Evolutionary conservation across 2,113 vertebrate species (phyloP).

Genomic region (Phrynosoma blainvillii): DNA sequence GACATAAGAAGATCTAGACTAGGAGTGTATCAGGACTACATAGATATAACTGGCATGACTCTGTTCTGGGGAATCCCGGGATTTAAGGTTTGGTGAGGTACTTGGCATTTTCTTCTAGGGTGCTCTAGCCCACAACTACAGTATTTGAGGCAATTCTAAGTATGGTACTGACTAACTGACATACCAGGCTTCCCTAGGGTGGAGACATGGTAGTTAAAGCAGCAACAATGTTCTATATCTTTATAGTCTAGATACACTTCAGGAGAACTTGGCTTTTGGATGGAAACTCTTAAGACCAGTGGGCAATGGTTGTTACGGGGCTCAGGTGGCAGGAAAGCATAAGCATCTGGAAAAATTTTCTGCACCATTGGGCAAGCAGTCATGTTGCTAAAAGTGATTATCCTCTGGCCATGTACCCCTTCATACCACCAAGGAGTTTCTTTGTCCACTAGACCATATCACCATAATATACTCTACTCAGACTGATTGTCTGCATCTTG

Average conservation of each 20-base stretch:
- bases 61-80: too few species aligned
- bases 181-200: too few species aligned
- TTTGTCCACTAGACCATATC: constrained; percentile 20
- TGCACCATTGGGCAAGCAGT: constrained; percentile 52
- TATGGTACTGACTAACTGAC: too few species aligned
- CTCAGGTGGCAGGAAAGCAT: constrained; percentile 44
- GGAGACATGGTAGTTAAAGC: too few species aligned
- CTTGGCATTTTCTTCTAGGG: too few species aligned
- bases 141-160: too few species aligned
- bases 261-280: neutral
- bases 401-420: constrained; percentile 8
- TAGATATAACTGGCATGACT: neutral
- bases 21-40: neutral
- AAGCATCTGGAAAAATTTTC: constrained; percentile 63
- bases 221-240: too few species aligned
- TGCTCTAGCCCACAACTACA: too few species aligned
- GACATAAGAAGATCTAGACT: neutral
- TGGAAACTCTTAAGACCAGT: constrained; percentile 2
- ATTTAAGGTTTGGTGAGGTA: too few species aligned
- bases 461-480: neutral
- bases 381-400: constrained; percentile 47
- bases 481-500: neutral
- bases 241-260: too few species aligned
- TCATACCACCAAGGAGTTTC: constrained; percentile 33
- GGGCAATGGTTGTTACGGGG: constrained; percentile 24